phyloP scores from a whole-genome alignment of 2,888 invertebrate genomes.

The Sinopyrophorus schimmeli region DNA sequence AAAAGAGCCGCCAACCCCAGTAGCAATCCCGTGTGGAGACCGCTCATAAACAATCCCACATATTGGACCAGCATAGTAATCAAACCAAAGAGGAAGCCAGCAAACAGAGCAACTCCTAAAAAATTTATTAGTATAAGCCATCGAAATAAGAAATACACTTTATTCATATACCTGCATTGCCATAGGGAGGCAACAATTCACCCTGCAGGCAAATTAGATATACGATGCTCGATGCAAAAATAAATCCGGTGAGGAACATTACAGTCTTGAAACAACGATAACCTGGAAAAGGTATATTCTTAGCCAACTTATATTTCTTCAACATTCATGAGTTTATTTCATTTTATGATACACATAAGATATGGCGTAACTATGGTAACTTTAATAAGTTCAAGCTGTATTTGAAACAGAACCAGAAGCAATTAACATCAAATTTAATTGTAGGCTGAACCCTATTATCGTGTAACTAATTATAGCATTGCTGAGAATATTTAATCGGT shows the following conservation, averaged over 20 bases:
- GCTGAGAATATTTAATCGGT: no score
- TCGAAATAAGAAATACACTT: not conserved
- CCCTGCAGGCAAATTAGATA: constrained; percentile 82
- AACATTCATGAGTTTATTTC: not conserved
- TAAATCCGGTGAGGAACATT: constrained; percentile 86
- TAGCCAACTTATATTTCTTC: not conserved
- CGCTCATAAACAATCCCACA: constrained; percentile 80
- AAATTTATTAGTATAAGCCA: constrained; percentile 17
- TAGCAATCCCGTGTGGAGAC: constrained; percentile 74
- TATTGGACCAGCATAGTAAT: constrained; percentile 83
- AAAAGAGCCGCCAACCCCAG: constrained; percentile 64
- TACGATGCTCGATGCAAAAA: constrained; percentile 80
- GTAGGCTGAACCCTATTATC: no score
- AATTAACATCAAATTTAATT: no score
- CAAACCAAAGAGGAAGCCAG: constrained; percentile 75
- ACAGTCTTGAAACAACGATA: constrained; percentile 87
- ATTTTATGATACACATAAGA: no score
- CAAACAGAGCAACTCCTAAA: constrained; percentile 70
- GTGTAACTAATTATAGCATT: no score
- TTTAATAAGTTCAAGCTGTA: no score
- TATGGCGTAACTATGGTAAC: no score
- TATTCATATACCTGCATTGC: constrained; percentile 65
- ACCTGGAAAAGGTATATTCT: constrained; percentile 60
- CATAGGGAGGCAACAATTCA: constrained; percentile 75
- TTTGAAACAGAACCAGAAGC: no score